Evolutionary conservation across 1,140 invertebrate genomes (phyloP).

Genomic region (Riptortus pedestris): DNA sequence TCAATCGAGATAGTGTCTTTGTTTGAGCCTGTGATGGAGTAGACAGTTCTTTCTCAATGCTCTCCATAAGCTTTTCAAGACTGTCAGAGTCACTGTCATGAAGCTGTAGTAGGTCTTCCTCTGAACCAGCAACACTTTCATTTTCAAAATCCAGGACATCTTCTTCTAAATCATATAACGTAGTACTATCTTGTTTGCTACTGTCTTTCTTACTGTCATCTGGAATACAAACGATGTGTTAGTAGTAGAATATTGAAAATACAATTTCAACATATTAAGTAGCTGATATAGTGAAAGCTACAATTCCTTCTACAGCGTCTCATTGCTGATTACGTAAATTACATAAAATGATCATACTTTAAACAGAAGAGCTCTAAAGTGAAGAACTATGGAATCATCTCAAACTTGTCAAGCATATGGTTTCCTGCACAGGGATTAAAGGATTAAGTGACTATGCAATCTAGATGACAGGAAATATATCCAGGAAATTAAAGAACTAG

Average conservation of each 20-base stretch:
- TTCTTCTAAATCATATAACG: conserved; percentile 21
- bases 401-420: too few species aligned
- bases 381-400: too few species aligned
- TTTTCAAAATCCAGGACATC: conserved; percentile 25
- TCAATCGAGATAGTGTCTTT: neutral
- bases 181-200: neutral
- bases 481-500: too few species aligned
- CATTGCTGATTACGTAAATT: too few species aligned
- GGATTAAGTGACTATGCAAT: too few species aligned
- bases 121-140: neutral
- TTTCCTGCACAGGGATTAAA: too few species aligned
- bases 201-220: neutral
- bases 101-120: conserved; percentile 31
- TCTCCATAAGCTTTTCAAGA: conserved; percentile 38
- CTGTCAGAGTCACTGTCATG: conserved; percentile 40
- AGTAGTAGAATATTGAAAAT: neutral
- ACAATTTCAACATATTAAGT: neutral
- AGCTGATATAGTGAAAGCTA: too few species aligned
- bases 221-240: neutral
- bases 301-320: too few species aligned
- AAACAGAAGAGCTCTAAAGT: too few species aligned
- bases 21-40: too few species aligned
- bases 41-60: conserved; percentile 39
- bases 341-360: too few species aligned
- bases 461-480: too few species aligned